Percentiles rank a stretch among this genome's conserved stretches.
Conservation (phyloP, 53 echinoderm and acorn worm species). For the Hippasteria phrygiana region DNA sequence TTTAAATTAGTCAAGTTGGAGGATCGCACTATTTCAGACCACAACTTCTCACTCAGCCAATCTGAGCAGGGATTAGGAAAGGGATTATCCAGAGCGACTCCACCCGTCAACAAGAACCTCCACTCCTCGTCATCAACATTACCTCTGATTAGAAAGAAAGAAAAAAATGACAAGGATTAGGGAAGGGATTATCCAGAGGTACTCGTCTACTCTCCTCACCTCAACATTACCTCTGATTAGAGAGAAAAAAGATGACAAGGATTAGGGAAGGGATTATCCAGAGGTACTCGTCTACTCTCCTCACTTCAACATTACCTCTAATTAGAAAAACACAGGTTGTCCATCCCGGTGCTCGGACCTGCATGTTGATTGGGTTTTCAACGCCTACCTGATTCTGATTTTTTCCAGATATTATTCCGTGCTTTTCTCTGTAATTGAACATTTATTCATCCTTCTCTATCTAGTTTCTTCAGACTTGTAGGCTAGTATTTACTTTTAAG, state of each 20-base stretch:
- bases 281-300: conserved; percentile 89
- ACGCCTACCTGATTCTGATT: too few relatives aligned
- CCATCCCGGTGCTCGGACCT: too few relatives aligned
- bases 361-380: too few relatives aligned
- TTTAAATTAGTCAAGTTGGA: conserved; percentile 79
- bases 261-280: conserved; percentile 95
- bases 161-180: conserved; percentile 75
- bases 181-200: conserved; percentile 90
- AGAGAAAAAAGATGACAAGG: conserved; percentile 42
- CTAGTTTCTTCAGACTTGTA: too few relatives aligned
- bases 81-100: conserved; percentile 95
- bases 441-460: too few relatives aligned
- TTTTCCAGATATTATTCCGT: too few relatives aligned
- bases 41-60: conserved; percentile 94
- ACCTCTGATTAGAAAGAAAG: conserved; percentile 52
- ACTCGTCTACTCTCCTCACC: conserved; percentile 91
- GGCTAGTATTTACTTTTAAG: too few relatives aligned
- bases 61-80: conserved; percentile 92
- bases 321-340: background rate
- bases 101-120: conserved; percentile 93
- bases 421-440: too few relatives aligned
- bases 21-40: conserved; percentile 93
- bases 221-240: conserved; percentile 76
- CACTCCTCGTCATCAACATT: conserved; percentile 85
- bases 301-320: conserved; percentile 82